Percentiles rank a stretch among this genome's conserved stretches.
Evolutionary conservation across 2,888 invertebrate genomes (phyloP).

Genomic region (Pelosia muscerda): DNA sequence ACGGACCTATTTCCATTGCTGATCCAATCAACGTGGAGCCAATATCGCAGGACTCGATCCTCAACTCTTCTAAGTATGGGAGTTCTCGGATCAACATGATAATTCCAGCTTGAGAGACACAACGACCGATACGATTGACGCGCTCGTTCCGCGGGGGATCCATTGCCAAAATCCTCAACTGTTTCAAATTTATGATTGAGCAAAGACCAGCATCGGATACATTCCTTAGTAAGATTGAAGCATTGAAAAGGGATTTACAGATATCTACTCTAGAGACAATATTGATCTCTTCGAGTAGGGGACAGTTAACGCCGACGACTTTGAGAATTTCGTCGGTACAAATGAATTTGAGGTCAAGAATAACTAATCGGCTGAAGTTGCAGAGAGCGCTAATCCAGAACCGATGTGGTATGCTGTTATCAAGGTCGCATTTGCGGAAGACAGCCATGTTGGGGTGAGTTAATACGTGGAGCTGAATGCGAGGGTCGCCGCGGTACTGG

Average conservation of each 20-base stretch:
- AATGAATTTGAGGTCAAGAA: slow-evolving; percentile 82
- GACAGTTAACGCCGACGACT: slow-evolving; percentile 74
- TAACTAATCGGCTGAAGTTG: slow-evolving; percentile 71
- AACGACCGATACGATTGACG: slow-evolving; percentile 75
- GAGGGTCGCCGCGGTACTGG: slow-evolving; percentile 77
- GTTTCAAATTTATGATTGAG: slow-evolving; percentile 73
- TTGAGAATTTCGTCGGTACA: slow-evolving; percentile 84
- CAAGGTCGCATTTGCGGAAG: slow-evolving; percentile 81
- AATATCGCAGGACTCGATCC: slow-evolving; percentile 83
- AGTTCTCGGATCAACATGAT: slow-evolving; percentile 75
- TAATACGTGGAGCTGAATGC: slow-evolving; percentile 76
- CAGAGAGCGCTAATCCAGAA: slow-evolving; percentile 79
- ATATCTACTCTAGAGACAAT: slow-evolving; percentile 83
- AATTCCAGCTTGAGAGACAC: slow-evolving; percentile 80
- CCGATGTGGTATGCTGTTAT: slow-evolving; percentile 75
- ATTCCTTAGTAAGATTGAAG: slow-evolving; percentile 79
- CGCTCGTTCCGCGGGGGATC: slow-evolving; percentile 82
- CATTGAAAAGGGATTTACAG: slow-evolving; percentile 80
- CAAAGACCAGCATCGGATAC: slow-evolving; percentile 80
- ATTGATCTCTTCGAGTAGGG: slow-evolving; percentile 78
- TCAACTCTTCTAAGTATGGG: slow-evolving; percentile 78
- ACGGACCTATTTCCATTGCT: slow-evolving; percentile 70
- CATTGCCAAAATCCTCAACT: slow-evolving; percentile 76
- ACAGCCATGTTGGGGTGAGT: slow-evolving; percentile 79
- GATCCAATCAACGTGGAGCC: slow-evolving; percentile 80